Evolutionary conservation across 2,888 invertebrate species (phyloP), one percentile per base, ranked within the genome.

Genomic region (Monopis laevigella): DNA sequence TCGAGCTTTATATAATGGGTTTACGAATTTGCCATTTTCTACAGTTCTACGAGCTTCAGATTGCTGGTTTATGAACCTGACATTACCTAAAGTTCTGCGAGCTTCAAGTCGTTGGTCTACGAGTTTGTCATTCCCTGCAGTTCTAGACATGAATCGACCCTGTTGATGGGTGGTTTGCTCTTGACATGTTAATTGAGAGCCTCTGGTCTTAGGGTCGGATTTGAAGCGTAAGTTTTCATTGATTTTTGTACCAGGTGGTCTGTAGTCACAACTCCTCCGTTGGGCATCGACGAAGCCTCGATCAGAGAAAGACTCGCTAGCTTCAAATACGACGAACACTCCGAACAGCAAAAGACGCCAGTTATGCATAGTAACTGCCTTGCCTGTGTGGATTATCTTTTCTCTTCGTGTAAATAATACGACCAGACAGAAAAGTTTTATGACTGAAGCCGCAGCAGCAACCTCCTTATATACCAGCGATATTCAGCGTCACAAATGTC

Each of bases 331-430:
- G 58, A 68, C 67, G 56, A 70, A 58, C 59, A 74, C 60, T 59
- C 70, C 67, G 59, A 75, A 59, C 48, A 80, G 59, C 49, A 71
- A 62, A 55, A 77, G 70, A 72, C 66, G 62, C 75, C 77, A 74
- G 65, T 69, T 70, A 77, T 77, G 62, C 80, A 80, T 80, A 77
- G 69, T 78, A 63, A 71, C 71, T 56, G 65, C 58, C 19, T 38
- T 32, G 59, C 58, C 54, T 51, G 36, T 47, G 54, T 51, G 54
- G 49, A 6, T n/a, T 5, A 2, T 36, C 12, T 3, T 21, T 19
- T 36, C 21, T 21, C 16, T 24, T 5, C n/a, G 19, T 19, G 21
- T 13, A 40, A 29, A 14, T 19, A 32, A 40, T 18, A 12, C 30
- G 30, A 27, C 10, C 7, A 38, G 2, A 5, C 11, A 10, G n/a